phyloP scores from a whole-genome alignment of 1,140 invertebrate genomes.

The Maconellicoccus hirsutus region DNA sequence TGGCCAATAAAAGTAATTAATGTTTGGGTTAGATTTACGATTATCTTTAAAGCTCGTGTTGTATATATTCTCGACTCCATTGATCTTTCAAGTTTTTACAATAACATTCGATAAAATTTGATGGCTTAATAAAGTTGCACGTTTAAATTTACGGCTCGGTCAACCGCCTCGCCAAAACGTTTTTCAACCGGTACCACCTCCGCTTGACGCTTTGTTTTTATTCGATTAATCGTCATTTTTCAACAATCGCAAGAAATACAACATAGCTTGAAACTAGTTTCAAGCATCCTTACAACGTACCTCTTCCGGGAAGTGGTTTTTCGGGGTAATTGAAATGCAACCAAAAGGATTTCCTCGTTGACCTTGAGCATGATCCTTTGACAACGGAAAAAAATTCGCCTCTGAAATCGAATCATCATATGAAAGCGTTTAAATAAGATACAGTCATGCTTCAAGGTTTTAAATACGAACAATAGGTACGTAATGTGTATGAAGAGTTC shows the following conservation, averaged over 20 bases:
- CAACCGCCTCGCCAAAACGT: no score
- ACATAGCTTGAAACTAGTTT: no score
- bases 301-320: no score
- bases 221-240: neutral
- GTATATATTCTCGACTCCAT: no score
- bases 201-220: no score
- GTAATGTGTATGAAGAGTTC: neutral
- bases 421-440: neutral
- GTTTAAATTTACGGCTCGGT: neutral
- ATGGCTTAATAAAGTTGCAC: neutral
- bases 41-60: neutral
- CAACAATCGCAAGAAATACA: no score
- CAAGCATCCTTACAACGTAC: no score
- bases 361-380: neutral
- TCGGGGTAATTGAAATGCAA: neutral
- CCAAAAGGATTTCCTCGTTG: neutral
- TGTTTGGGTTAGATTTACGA: neutral
- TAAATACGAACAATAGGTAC: neutral
- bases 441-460: neutral
- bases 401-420: neutral
- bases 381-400: neutral
- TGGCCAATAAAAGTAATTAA: slow-evolving; percentile 5
- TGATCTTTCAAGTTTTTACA: neutral
- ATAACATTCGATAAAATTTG: neutral
- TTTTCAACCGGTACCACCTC: no score